Conservation (phyloP, 2,888 invertebrate genomes). For the Phoenoteleia sp. region DNA sequence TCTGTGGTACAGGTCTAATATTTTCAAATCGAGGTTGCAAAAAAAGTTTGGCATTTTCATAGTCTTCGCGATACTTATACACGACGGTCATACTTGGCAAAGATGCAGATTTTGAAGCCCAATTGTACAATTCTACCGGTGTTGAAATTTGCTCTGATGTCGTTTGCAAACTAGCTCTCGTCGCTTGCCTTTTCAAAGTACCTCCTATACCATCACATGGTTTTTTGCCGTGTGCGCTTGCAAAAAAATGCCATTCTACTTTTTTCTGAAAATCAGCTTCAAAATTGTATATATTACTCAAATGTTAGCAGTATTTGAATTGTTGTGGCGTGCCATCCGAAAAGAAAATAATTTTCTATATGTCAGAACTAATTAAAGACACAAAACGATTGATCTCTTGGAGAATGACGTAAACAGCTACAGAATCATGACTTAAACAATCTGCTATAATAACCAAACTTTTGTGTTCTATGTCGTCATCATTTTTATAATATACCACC, state of each 20-base stretch:
- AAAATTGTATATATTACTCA: slow-evolving; percentile 7
- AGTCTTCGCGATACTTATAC: not conserved
- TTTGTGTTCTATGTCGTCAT: slow-evolving; percentile 39
- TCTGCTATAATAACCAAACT: slow-evolving; percentile 71
- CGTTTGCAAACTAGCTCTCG: slow-evolving; percentile 40
- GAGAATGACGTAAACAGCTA: no score
- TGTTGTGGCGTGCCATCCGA: slow-evolving; percentile 31
- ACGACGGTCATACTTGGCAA: not conserved
- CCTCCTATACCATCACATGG: slow-evolving; percentile 39
- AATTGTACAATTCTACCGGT: slow-evolving; percentile 37
- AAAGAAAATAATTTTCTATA: slow-evolving; percentile 41
- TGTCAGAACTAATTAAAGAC: no score
- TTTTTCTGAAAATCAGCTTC: no score
- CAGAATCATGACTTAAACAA: no score
- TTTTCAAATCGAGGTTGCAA: slow-evolving; percentile 1
- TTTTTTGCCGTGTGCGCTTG: slow-evolving; percentile 40
- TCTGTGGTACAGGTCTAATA: not conserved
- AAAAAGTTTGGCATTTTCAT: slow-evolving; percentile 24
- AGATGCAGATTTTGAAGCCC: slow-evolving; percentile 12
- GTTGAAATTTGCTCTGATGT: slow-evolving; percentile 29
- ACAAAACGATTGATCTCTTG: no score
- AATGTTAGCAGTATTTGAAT: slow-evolving; percentile 34
- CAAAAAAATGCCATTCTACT: slow-evolving; percentile 36
- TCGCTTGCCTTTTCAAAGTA: no score
- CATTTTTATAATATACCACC: slow-evolving; percentile 52